A percentile compares a stretch with the other conserved stretches of the same genome.
phyloP scores from a whole-genome alignment of 2,113 vertebrate genomes.

The Hemibates koningsi region DNA sequence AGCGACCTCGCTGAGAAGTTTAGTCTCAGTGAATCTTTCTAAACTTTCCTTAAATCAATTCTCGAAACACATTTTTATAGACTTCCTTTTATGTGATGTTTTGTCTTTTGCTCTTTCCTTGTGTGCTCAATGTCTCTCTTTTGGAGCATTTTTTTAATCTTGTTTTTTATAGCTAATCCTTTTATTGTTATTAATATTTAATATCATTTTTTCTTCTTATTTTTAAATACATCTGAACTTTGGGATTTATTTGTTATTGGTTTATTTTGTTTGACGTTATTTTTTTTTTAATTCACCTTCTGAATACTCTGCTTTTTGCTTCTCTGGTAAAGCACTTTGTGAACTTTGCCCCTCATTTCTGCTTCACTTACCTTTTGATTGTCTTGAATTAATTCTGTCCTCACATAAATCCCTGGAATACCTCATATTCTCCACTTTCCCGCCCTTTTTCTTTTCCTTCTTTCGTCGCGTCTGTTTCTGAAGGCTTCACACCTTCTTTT shows the following conservation, averaged over 20 bases:
- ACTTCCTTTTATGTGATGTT: background rate
- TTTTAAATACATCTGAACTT: background rate
- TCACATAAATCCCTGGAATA: background rate
- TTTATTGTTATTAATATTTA: background rate
- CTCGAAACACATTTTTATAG: fast-evolving
- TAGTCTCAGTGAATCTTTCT: background rate
- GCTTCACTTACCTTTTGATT: background rate
- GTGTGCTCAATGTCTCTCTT: background rate
- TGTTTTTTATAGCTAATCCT: background rate
- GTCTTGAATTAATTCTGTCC: background rate
- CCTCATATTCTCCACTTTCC: background rate
- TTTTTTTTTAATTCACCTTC: background rate
- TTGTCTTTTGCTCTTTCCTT: fast-evolving
- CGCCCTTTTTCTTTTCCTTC: background rate
- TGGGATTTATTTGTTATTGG: background rate
- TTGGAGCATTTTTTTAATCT: background rate
- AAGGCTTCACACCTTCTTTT: background rate
- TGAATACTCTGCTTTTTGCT: background rate
- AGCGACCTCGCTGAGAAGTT: background rate
- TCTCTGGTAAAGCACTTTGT: background rate
- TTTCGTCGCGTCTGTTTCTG: background rate
- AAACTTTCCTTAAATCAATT: background rate
- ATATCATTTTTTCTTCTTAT: background rate
- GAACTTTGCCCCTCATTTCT: background rate
- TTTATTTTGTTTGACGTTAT: background rate